These are phyloP conservation scores for Drosophila bunnanda DNA, from an alignment of 2,888 invertebrate genomes.

Conservation along the genomic window DNA sequence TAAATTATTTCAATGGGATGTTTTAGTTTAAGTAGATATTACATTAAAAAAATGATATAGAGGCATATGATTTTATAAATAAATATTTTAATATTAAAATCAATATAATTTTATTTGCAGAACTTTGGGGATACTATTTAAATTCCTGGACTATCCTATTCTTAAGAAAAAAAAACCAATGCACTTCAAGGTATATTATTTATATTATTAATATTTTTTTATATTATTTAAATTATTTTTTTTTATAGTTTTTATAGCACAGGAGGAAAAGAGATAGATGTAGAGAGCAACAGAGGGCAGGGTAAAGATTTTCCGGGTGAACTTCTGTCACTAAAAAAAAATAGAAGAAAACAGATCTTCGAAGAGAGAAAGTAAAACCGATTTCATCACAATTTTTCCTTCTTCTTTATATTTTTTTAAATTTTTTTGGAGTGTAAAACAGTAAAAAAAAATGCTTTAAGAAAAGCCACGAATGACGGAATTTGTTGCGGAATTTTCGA, in stretches of 20 bases:
- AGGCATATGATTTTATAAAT: too few species aligned
- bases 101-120: too few species aligned
- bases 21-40: too few species aligned
- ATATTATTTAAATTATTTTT: background rate
- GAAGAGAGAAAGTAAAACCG: constrained; percentile 3
- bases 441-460: constrained; percentile 22
- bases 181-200: background rate
- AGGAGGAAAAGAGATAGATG: background rate
- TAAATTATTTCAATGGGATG: too few species aligned
- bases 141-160: background rate
- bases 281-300: background rate
- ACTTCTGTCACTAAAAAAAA: constrained; percentile 5
- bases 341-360: background rate
- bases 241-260: background rate
- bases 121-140: too few species aligned
- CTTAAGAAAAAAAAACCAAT: background rate
- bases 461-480: constrained; percentile 4
- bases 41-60: too few species aligned
- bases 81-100: too few species aligned
- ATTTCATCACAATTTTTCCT: constrained; percentile 1
- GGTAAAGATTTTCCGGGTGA: background rate
- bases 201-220: too few species aligned
- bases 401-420: background rate
- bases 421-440: constrained; percentile 1
- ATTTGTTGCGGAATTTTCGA: constrained; percentile 7